A percentile compares a stretch with the other conserved stretches of the same genome.
Conservation (phyloP, 2,888 invertebrate species). For the Mechanitis messenoides region DNA sequence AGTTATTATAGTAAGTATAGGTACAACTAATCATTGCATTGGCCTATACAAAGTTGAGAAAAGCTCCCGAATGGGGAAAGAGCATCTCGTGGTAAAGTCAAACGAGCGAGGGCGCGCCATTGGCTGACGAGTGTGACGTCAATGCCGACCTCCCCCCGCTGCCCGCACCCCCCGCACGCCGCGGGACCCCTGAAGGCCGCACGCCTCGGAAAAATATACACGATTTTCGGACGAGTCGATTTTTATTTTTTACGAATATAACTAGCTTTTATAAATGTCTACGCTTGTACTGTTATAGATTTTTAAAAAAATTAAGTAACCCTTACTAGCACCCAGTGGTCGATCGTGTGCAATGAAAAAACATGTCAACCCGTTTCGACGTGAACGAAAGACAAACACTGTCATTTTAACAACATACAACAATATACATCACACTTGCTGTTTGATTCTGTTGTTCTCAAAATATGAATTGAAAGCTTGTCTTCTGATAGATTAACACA, state of each 20-base stretch:
- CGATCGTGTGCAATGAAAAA: no score
- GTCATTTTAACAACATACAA: no score
- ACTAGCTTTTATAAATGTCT: neutral
- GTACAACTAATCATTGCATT: slow-evolving; percentile 8
- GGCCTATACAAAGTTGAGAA: slow-evolving; percentile 24
- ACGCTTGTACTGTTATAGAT: neutral
- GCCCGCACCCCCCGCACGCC: slow-evolving; percentile 39
- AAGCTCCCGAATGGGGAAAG: slow-evolving; percentile 49
- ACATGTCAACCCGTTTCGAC: no score
- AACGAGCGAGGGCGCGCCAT: slow-evolving; percentile 52
- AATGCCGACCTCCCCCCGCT: slow-evolving; percentile 66
- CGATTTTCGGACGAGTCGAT: slow-evolving; percentile 58
- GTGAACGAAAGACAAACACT: no score
- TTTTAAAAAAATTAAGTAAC: no score
- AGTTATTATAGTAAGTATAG: slow-evolving; percentile 9
- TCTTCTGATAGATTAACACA: no score
- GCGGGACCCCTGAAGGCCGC: slow-evolving; percentile 54
- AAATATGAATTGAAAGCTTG: no score
- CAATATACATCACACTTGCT: no score
- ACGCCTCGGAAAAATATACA: slow-evolving; percentile 69
- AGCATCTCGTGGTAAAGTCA: slow-evolving; percentile 57
- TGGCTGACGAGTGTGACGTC: slow-evolving; percentile 68
- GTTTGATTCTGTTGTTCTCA: no score
- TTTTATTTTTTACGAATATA: slow-evolving; percentile 28
- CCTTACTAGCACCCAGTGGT: no score